phyloP scores from a whole-genome alignment of 2,797 vertebrate species.

The Coluber constrictor region DNA sequence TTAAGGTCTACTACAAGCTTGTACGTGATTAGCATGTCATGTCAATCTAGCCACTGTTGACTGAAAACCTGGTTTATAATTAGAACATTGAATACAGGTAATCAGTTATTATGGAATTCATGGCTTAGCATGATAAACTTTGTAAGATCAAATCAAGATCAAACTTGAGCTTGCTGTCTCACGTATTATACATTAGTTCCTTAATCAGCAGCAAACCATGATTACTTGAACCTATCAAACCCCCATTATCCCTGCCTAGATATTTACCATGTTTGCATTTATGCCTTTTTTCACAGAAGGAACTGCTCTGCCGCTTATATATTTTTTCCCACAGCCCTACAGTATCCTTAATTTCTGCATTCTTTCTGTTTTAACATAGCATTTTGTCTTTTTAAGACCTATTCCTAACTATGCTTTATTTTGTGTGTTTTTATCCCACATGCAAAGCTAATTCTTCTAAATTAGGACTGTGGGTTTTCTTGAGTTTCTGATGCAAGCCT shows the following conservation, averaged over 20 bases:
- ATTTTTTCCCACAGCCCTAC: not conserved
- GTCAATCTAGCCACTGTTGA: not conserved
- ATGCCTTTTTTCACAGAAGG: not conserved
- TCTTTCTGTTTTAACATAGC: not conserved
- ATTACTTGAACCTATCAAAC: not conserved
- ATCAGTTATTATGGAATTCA: not conserved
- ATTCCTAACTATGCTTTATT: too few species aligned
- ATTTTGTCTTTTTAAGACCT: not conserved
- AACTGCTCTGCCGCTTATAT: not conserved
- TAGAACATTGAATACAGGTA: not conserved
- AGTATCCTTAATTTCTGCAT: not conserved
- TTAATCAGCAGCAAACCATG: not conserved
- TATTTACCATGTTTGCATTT: not conserved
- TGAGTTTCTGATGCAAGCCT: not conserved
- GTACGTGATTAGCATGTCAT: not conserved
- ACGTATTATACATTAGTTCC: not conserved
- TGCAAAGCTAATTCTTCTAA: not conserved
- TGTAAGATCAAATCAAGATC: not conserved
- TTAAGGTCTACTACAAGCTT: not conserved
- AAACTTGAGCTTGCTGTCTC: not conserved
- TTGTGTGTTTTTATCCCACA: not conserved
- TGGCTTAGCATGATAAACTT: not conserved
- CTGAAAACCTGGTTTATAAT: not conserved
- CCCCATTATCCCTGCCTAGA: not conserved
- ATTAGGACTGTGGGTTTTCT: not conserved